phyloP scores from a whole-genome alignment of 1,140 invertebrate species.

The Harpegnathos saltator region DNA sequence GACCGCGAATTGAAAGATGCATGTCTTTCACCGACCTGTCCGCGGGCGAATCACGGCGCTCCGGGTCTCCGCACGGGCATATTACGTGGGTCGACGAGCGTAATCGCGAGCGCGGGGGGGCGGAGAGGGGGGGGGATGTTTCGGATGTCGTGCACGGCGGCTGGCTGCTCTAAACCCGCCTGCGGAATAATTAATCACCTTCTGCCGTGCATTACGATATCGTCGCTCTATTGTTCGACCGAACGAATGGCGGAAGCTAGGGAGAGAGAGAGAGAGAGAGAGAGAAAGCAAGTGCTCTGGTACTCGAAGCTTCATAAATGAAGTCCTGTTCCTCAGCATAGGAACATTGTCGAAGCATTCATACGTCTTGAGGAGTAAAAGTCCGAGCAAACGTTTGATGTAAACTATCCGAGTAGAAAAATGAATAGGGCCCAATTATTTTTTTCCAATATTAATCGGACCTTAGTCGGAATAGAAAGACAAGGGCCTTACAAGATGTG shows the following conservation, averaged over 20 bases:
- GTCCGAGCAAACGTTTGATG: no score
- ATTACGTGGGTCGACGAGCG: conserved; percentile 51
- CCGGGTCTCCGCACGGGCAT: conserved; percentile 8
- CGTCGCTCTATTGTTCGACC: conserved; percentile 70
- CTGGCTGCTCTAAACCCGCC: conserved; percentile 35
- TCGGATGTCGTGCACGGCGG: conserved; percentile 64
- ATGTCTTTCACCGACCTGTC: conserved; percentile 22
- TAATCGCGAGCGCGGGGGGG: conserved; percentile 39
- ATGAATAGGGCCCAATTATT: no score
- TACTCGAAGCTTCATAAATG: no score
- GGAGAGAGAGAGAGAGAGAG: no score
- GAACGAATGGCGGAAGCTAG: conserved; percentile 47
- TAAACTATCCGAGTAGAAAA: no score
- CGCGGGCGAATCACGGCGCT: conserved; percentile 27
- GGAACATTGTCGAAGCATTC: no score
- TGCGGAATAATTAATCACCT: conserved; percentile 73
- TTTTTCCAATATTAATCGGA: no score
- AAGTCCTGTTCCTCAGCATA: no score
- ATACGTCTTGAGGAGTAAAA: no score
- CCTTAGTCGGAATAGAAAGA: no score
- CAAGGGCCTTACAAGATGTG: no score
- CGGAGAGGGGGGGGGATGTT: conserved; percentile 64
- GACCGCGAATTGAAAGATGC: conserved; percentile 40
- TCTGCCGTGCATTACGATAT: conserved; percentile 67
- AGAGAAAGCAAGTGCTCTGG: no score